These are phyloP conservation scores for Narcine bancroftii DNA, from an alignment of 2,113 vertebrate genomes.

Conservation along the genomic window DNA sequence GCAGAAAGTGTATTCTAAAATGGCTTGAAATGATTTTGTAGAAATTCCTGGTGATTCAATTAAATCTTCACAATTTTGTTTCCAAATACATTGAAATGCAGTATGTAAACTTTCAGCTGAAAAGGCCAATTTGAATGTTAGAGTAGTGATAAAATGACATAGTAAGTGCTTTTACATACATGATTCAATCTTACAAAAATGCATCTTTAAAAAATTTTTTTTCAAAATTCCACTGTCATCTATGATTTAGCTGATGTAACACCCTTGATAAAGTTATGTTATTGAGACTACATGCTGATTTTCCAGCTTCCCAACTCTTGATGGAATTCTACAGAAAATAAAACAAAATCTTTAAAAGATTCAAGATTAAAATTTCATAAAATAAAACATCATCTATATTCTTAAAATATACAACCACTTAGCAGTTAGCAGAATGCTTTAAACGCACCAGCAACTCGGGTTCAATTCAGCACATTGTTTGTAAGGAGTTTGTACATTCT, in stretches of 20 bases:
- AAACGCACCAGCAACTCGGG: too few relatives aligned
- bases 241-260: neutral
- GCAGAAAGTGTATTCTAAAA: neutral
- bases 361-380: neutral
- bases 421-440: too few relatives aligned
- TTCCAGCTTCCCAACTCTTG: neutral
- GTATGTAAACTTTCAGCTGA: neutral
- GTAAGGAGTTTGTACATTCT: too few relatives aligned
- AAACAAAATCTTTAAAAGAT: neutral
- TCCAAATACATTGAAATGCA: neutral
- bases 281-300: neutral
- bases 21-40: neutral
- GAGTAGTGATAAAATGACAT: neutral
- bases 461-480: too few relatives aligned
- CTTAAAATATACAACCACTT: slow-evolving; percentile 11
- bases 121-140: slow-evolving; percentile 1
- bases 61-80: slow-evolving; percentile 2
- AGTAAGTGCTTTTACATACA: neutral
- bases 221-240: neutral
- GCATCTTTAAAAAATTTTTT: neutral
- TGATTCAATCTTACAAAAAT: neutral
- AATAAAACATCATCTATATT: neutral
- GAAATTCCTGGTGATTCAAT: neutral
- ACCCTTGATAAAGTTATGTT: neutral
- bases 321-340: neutral